These are phyloP conservation scores for Adoxophyes honmai DNA, from an alignment of 1,140 invertebrate species.

Conservation along the genomic window DNA sequence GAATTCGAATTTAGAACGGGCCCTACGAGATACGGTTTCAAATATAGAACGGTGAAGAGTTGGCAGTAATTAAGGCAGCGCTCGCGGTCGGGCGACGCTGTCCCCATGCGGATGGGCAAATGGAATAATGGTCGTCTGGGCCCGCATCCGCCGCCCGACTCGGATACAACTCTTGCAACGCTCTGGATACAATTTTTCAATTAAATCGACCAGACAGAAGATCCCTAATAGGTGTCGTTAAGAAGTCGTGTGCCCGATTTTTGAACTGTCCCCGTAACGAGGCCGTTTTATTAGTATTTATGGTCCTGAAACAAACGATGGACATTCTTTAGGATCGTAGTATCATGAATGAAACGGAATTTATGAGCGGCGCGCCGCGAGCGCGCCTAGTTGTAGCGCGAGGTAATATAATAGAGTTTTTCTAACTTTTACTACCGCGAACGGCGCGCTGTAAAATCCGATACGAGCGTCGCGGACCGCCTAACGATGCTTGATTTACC, in stretches of 20 bases:
- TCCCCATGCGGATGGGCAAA: slow-evolving; percentile 74
- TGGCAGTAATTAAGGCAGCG: slow-evolving; percentile 52
- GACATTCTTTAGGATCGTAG: slow-evolving; percentile 41
- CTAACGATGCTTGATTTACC: slow-evolving; percentile 66
- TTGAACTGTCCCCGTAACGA: slow-evolving; percentile 72
- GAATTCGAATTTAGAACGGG: slow-evolving; percentile 46
- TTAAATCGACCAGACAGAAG: slow-evolving; percentile 75
- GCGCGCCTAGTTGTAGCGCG: slow-evolving; percentile 29
- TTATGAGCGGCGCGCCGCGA: slow-evolving; percentile 51
- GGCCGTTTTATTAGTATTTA: slow-evolving; percentile 75
- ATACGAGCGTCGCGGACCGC: slow-evolving; percentile 51
- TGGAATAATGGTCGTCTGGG: slow-evolving; percentile 76
- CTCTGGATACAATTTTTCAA: slow-evolving; percentile 76
- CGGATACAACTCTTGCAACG: slow-evolving; percentile 71
- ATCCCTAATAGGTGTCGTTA: slow-evolving; percentile 76
- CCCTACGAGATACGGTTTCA: slow-evolving; percentile 38
- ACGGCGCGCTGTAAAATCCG: slow-evolving; percentile 59
- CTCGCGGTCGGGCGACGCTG: slow-evolving; percentile 31
- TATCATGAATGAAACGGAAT: slow-evolving; percentile 68
- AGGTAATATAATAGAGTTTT: slow-evolving; percentile 58
- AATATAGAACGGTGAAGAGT: slow-evolving; percentile 48
- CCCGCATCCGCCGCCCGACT: slow-evolving; percentile 72
- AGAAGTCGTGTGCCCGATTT: slow-evolving; percentile 75
- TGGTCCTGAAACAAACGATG: slow-evolving; percentile 62
- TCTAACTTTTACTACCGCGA: slow-evolving; percentile 67